phyloP scores from a whole-genome alignment of 1,140 invertebrate species.

The Musca domestica region DNA sequence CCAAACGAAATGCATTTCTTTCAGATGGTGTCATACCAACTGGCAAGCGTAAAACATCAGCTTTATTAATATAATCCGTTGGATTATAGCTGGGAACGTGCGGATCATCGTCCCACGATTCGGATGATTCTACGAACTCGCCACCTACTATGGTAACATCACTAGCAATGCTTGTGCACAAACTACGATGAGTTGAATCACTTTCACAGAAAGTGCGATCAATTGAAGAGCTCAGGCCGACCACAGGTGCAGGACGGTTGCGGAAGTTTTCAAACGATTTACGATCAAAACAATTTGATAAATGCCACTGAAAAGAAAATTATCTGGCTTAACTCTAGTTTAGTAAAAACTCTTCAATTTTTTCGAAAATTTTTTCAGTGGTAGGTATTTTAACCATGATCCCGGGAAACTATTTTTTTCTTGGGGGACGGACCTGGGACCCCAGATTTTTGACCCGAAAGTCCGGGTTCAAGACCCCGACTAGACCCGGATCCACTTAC shows the following conservation, averaged over 20 bases:
- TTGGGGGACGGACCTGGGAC: no score
- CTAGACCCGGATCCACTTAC: no score
- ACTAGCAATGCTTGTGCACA: not conserved
- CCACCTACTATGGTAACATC: not conserved
- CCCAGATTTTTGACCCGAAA: no score
- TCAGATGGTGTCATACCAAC: slow-evolving; percentile 22
- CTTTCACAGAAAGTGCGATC: not conserved
- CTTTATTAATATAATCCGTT: slow-evolving; percentile 13
- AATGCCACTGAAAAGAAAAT: slow-evolving; percentile 24
- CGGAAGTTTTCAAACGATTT: slow-evolving; percentile 25
- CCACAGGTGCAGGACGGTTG: not conserved
- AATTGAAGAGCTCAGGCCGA: not conserved
- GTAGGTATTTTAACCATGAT: no score
- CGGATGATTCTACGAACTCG: slow-evolving; percentile 10
- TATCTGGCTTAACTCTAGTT: slow-evolving; percentile 24
- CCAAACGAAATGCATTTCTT: slow-evolving; percentile 25
- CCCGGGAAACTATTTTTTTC: slow-evolving; percentile 22
- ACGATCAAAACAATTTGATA: slow-evolving; percentile 20
- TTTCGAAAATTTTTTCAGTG: no score
- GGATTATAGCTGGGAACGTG: slow-evolving; percentile 27
- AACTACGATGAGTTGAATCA: not conserved
- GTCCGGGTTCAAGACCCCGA: no score
- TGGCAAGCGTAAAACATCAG: slow-evolving; percentile 17
- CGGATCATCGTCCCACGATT: slow-evolving; percentile 28
- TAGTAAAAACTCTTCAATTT: no score